Conservation (phyloP, 2,113 vertebrate genomes). For the Pipa parva region DNA sequence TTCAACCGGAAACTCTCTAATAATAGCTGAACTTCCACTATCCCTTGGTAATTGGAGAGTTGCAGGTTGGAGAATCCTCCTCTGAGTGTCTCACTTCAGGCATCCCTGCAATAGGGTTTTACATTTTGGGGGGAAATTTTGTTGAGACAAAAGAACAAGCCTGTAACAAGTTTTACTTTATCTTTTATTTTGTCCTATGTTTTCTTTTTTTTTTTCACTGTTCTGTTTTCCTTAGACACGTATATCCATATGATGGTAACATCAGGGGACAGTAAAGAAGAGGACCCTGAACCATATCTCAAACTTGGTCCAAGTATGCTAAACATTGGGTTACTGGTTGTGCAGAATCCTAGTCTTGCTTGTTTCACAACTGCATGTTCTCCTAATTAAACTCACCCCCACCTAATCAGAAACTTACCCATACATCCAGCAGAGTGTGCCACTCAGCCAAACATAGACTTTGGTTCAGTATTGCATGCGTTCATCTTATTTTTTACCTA, state of each 20-base stretch:
- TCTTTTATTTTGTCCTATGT: background rate
- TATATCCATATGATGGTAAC: slow-evolving; percentile 89
- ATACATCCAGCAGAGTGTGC: no score
- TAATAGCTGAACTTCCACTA: no score
- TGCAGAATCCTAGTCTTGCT: background rate
- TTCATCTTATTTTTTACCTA: no score
- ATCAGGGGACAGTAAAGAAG: slow-evolving; percentile 88
- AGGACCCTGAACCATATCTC: slow-evolving; percentile 88
- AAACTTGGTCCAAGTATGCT: slow-evolving; percentile 97
- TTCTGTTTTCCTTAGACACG: slow-evolving; percentile 75
- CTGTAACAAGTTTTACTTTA: background rate
- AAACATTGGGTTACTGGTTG: slow-evolving; percentile 8
- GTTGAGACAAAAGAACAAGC: background rate
- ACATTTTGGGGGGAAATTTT: background rate
- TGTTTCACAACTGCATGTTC: no score
- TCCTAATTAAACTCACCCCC: no score
- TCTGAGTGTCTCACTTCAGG: no score
- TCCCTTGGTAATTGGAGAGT: no score
- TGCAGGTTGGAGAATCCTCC: no score
- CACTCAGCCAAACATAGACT: no score
- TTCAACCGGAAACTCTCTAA: no score
- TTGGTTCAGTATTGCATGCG: no score
- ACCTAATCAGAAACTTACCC: no score
- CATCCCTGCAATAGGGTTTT: background rate
- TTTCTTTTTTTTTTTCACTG: slow-evolving; percentile 11